Evolutionary conservation across 23 tunicate genomes (phyloP).

Genomic region (Phallusia fumigata): DNA sequence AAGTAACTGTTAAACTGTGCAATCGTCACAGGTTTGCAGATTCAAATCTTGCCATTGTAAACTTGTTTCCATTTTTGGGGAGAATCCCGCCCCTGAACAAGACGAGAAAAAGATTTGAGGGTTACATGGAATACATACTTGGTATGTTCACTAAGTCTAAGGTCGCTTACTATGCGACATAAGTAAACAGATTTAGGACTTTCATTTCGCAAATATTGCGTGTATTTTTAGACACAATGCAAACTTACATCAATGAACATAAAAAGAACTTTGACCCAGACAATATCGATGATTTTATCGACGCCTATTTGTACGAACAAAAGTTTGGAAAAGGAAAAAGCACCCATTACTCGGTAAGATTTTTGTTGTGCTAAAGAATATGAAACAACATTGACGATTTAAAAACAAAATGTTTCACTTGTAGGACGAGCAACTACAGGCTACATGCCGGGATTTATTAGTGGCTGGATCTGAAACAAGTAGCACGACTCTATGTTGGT

Average conservation of each 20-base stretch:
- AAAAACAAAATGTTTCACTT: neutral
- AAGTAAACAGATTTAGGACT: too few species aligned
- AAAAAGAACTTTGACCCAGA: slow-evolving; percentile 13
- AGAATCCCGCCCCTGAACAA: neutral
- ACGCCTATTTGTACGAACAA: slow-evolving; percentile 32
- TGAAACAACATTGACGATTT: too few species aligned
- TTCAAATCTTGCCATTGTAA: neutral
- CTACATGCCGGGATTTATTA: neutral
- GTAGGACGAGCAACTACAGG: neutral
- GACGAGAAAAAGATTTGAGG: neutral
- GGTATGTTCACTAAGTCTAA: neutral
- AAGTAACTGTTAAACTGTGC: too few species aligned
- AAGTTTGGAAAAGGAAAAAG: neutral
- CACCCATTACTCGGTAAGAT: neutral
- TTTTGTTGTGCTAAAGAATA: too few species aligned
- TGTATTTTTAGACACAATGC: neutral
- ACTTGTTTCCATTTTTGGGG: neutral
- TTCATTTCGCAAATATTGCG: too few species aligned
- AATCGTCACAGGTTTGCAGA: neutral
- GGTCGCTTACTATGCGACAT: too few species aligned
- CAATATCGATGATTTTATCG: slow-evolving; percentile 23
- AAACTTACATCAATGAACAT: slow-evolving; percentile 16
- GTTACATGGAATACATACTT: neutral
- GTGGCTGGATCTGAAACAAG: neutral
- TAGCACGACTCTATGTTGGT: neutral